Base-by-base conservation (phyloP, 2,113 vertebrate genomes). In the Cichladusa arquata region DNA sequence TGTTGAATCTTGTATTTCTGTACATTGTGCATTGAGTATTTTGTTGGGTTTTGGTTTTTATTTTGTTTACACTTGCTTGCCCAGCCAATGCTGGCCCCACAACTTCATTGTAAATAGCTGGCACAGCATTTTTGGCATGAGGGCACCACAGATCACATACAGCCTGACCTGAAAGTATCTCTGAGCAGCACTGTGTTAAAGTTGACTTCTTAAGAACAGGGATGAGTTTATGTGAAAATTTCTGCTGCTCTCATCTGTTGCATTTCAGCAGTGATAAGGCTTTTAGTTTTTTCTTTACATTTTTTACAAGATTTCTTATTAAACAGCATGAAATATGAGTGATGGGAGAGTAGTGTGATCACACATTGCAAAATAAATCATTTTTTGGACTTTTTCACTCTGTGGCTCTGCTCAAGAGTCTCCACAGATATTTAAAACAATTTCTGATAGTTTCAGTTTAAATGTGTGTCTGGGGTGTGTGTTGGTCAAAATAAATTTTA, bases 121-220 rank as follows among this genome's bases (percentile, higher is more conserved):
- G 66, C 40, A 56, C 60, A 72, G 65, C 28, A 9, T 38, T 53
- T 83, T 79, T 42, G 62, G 70, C 36, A 23, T 18, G 36, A 91
- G 53, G 36, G 47, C 80, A 61, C 45, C 29, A 44, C 42, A 38
- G 34, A 53, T 66, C 36, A 12, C 2, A 11, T 14, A 38, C 5
- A 77, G 42, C 33, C 72, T 45, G 54, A 57, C 56, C 34, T 29
- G 19, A 83, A 33, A 70, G 12, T 25, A 11, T 38, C 25, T 83
- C 56, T 66, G 13, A 91, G 64, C 29, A 78, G 26, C 19, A 28
- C 14, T 36, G 22, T 78, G 22, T 33, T 64, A 53, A 94, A 93
- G 60, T 5, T 0, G 0, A 64, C 53, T 67, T 45, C 6, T 38
- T 90, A 34, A 65, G 53, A 61, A 76, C 3, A 24, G 19, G n/a